Evolutionary conservation across 2,888 invertebrate species (phyloP).

Genomic region (Nomada ferruginata): DNA sequence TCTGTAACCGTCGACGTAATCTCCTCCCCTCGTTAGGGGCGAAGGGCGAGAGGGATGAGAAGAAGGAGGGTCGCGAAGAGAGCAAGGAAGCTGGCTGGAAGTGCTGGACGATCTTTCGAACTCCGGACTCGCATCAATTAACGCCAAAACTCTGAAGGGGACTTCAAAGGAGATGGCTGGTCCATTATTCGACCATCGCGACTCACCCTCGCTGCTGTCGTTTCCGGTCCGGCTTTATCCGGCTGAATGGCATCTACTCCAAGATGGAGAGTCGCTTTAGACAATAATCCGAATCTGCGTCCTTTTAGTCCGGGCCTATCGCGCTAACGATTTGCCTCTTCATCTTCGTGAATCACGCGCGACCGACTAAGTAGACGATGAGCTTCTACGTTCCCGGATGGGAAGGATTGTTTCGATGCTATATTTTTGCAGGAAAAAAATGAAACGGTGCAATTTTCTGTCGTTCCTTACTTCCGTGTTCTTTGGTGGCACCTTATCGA

Average conservation of each 20-base stretch:
- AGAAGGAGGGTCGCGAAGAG: slow-evolving; percentile 42
- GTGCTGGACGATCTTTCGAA: slow-evolving; percentile 72
- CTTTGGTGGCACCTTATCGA: neutral
- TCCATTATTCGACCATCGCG: slow-evolving; percentile 75
- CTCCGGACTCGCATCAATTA: slow-evolving; percentile 80
- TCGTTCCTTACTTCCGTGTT: neutral
- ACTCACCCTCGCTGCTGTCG: slow-evolving; percentile 48
- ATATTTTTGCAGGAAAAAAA: neutral
- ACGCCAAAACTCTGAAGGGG: slow-evolving; percentile 77
- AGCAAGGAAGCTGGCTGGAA: slow-evolving; percentile 59
- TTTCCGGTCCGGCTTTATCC: slow-evolving; percentile 64
- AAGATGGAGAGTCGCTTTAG: slow-evolving; percentile 54
- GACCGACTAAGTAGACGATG: neutral
- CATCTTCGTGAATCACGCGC: slow-evolving; percentile 24
- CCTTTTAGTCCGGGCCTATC: slow-evolving; percentile 44
- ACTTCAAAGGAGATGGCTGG: slow-evolving; percentile 76
- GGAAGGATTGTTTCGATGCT: slow-evolving; percentile 10
- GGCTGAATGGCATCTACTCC: slow-evolving; percentile 57
- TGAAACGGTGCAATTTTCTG: slow-evolving; percentile 12
- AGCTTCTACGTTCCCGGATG: neutral
- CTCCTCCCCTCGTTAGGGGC: slow-evolving; percentile 67
- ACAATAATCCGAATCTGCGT: slow-evolving; percentile 67
- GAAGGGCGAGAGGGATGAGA: slow-evolving; percentile 25
- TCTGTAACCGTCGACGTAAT: slow-evolving; percentile 72
- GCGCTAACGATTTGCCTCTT: slow-evolving; percentile 42